phyloP scores from a whole-genome alignment of 2,797 vertebrate species.

The Xiphorhynchus erythropygius region DNA sequence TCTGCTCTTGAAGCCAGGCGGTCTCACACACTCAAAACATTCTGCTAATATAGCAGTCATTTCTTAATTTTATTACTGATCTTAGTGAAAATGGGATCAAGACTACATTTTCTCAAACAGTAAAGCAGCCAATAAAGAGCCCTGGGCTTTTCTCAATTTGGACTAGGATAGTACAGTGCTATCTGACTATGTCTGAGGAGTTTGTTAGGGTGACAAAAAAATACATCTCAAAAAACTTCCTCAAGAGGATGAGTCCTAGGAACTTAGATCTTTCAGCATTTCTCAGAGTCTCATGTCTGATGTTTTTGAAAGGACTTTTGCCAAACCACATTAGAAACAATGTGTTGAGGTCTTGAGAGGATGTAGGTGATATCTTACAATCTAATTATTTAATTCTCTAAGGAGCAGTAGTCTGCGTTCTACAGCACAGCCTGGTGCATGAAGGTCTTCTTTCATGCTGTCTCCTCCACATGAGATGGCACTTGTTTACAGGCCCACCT shows the following conservation, averaged over 20 bases:
- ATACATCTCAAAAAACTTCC: not conserved
- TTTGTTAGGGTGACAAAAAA: not conserved
- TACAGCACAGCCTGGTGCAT: not conserved
- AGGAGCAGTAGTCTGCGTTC: not conserved
- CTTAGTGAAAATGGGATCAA: not conserved
- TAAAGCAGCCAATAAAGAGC: not conserved
- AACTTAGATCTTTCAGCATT: not conserved
- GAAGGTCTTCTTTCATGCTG: not conserved
- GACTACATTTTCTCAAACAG: not conserved
- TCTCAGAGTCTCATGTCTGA: fast-evolving
- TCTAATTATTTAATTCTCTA: not conserved
- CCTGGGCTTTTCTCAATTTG: not conserved
- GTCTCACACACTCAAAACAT: not conserved
- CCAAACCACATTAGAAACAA: not conserved
- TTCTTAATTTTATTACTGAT: not conserved
- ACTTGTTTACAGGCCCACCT: not conserved
- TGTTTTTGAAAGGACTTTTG: not conserved
- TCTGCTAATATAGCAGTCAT: not conserved
- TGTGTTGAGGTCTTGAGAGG: not conserved
- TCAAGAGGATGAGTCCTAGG: not conserved
- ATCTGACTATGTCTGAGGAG: not conserved
- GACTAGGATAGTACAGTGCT: not conserved
- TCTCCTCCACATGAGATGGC: not conserved
- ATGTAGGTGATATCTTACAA: not conserved
- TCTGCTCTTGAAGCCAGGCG: not conserved